Conservation (phyloP, 2,797 vertebrate species). For the Leptodactylus fallax region DNA sequence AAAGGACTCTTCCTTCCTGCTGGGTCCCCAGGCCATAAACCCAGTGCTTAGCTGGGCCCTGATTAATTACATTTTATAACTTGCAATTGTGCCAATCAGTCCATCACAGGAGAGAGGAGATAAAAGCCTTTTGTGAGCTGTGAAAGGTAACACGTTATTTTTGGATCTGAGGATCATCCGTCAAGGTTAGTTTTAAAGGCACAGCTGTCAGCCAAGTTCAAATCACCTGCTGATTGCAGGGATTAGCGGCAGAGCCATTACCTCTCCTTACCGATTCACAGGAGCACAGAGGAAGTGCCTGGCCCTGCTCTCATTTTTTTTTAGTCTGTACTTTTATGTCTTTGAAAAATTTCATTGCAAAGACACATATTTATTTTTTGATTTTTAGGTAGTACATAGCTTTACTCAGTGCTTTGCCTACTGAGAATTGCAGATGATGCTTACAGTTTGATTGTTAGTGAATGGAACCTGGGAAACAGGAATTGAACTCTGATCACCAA, state of each 20-base stretch:
- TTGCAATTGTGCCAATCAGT: slow-evolving; percentile 59
- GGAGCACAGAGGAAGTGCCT: not conserved
- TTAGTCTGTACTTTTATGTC: not conserved
- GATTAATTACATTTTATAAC: slow-evolving; percentile 66
- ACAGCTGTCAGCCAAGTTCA: slow-evolving; percentile 50
- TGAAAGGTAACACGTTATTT: slow-evolving; percentile 59
- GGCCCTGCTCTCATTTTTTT: not conserved
- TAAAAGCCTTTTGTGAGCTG: slow-evolving; percentile 53
- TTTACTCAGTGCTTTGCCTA: not conserved
- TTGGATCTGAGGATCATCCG: slow-evolving; percentile 42
- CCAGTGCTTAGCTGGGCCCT: slow-evolving; percentile 48
- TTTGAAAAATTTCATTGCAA: not conserved
- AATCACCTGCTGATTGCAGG: slow-evolving; percentile 43
- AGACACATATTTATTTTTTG: not conserved
- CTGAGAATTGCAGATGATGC: not conserved
- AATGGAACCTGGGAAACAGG: too few species aligned
- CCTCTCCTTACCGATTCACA: not conserved
- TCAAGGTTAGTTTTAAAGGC: slow-evolving; percentile 62
- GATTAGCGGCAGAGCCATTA: slow-evolving; percentile 24
- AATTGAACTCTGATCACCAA: too few species aligned
- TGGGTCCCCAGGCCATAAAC: slow-evolving; percentile 58
- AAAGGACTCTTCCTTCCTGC: slow-evolving; percentile 62
- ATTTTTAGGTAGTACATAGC: not conserved
- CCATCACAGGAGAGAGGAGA: slow-evolving; percentile 44
- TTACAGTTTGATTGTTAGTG: not conserved